Conservation (phyloP, 2,888 invertebrate genomes). For the Lasioglossum villosulum region DNA sequence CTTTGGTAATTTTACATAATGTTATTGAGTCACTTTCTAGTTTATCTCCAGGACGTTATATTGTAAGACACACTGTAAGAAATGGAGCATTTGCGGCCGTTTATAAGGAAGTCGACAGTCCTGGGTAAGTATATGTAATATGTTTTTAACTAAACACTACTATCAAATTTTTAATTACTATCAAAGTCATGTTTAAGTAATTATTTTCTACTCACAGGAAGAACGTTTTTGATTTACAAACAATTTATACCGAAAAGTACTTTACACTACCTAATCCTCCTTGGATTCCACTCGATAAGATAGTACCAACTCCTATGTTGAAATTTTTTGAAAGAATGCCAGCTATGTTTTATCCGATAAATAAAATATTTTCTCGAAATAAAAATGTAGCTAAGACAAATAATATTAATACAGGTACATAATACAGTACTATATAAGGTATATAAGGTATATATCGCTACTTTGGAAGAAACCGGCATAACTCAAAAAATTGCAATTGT, state of each 20-base stretch:
- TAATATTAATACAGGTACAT: not conserved
- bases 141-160: not conserved
- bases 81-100: slow-evolving; percentile 74
- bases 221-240: slow-evolving; percentile 71
- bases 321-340: slow-evolving; percentile 72
- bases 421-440: too few relatives aligned
- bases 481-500: too few relatives aligned
- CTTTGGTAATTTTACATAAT: slow-evolving; percentile 72
- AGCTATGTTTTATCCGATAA: slow-evolving; percentile 69
- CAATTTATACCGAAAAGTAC: slow-evolving; percentile 60
- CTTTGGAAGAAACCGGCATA: too few relatives aligned
- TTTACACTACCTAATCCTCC: slow-evolving; percentile 65
- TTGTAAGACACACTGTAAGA: slow-evolving; percentile 70
- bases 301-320: slow-evolving; percentile 68
- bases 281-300: slow-evolving; percentile 76
- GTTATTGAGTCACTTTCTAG: slow-evolving; percentile 67
- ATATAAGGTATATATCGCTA: too few relatives aligned
- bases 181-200: not conserved
- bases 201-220: slow-evolving; percentile 65
- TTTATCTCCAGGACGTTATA: slow-evolving; percentile 72
- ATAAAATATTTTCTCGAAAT: not conserved
- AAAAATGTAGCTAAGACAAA: not conserved
- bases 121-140: slow-evolving; percentile 37
- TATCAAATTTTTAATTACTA: not conserved
- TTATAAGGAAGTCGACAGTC: slow-evolving; percentile 66